A percentile compares a stretch with the other conserved stretches of the same genome.
These are phyloP conservation scores for Holothuria scabra DNA, from an alignment of 53 echinoderm and acorn worm genomes.

Conservation along the genomic window DNA sequence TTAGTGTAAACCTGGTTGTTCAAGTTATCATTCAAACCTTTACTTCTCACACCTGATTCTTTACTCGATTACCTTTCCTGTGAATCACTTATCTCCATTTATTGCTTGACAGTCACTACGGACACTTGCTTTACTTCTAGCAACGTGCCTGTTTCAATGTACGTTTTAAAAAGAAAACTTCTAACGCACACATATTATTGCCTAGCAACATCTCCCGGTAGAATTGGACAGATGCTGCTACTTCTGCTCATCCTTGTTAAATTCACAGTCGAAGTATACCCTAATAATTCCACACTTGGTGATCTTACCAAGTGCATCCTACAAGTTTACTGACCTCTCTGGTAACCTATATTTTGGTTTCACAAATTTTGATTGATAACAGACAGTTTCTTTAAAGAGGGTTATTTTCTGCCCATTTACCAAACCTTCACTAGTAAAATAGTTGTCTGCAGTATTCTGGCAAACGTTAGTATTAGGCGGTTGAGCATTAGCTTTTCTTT, in stretches of 20 bases:
- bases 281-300: not conserved
- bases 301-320: not conserved
- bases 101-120: not conserved
- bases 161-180: too few species aligned
- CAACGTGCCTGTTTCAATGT: too few species aligned
- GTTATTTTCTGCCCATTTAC: not conserved
- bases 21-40: not conserved
- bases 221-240: not conserved
- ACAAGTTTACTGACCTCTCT: not conserved
- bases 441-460: not conserved
- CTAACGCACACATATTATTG: not conserved
- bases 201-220: not conserved
- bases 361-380: not conserved
- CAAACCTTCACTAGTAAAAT: not conserved
- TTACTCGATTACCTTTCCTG: not conserved
- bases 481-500: not conserved
- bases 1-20: too few species aligned
- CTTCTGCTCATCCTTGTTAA: not conserved
- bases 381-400: not conserved
- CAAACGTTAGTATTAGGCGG: not conserved
- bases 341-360: not conserved
- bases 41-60: slow-evolving; percentile 4
- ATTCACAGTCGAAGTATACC: not conserved
- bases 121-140: not conserved
- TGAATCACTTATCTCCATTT: not conserved